phyloP scores from a whole-genome alignment of 2,888 invertebrate species.

The Merodon equestris region DNA sequence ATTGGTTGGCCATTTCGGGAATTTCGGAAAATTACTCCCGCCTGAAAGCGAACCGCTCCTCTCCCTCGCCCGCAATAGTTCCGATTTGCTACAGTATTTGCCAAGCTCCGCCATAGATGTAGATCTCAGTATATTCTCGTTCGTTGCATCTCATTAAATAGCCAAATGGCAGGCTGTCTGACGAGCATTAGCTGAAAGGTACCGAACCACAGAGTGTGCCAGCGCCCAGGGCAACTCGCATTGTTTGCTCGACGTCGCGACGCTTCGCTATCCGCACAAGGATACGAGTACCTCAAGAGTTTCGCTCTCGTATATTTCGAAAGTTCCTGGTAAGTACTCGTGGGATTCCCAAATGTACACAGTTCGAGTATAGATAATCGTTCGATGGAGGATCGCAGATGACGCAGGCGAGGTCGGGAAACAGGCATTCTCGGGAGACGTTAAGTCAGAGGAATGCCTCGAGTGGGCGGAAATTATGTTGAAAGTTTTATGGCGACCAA shows the following conservation, averaged over 20 bases:
- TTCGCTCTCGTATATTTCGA: slow-evolving; percentile 22
- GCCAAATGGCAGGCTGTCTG: slow-evolving; percentile 39
- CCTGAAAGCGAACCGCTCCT: slow-evolving; percentile 33
- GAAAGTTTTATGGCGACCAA: slow-evolving; percentile 65
- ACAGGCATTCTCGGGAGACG: too few relatives aligned
- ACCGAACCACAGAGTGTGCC: slow-evolving; percentile 38
- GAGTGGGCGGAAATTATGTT: slow-evolving; percentile 66
- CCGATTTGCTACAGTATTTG: neutral
- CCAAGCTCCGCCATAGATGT: slow-evolving; percentile 57
- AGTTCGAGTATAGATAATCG: slow-evolving; percentile 38
- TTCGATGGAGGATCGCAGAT: slow-evolving; percentile 47
- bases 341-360: neutral
- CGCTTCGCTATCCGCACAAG: slow-evolving; percentile 15
- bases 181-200: slow-evolving; percentile 6
- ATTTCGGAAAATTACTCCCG: slow-evolving; percentile 65
- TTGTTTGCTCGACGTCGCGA: slow-evolving; percentile 57
- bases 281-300: slow-evolving; percentile 10
- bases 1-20: slow-evolving; percentile 68
- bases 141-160: slow-evolving; percentile 64
- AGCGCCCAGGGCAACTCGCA: slow-evolving; percentile 51
- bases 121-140: slow-evolving; percentile 45
- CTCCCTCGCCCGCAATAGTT: neutral
- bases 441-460: slow-evolving; percentile 43
- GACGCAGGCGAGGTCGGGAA: slow-evolving; percentile 21
- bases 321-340: slow-evolving; percentile 26